Conservation (phyloP, 2,797 vertebrate species). For the Halcyon leucocephala region DNA sequence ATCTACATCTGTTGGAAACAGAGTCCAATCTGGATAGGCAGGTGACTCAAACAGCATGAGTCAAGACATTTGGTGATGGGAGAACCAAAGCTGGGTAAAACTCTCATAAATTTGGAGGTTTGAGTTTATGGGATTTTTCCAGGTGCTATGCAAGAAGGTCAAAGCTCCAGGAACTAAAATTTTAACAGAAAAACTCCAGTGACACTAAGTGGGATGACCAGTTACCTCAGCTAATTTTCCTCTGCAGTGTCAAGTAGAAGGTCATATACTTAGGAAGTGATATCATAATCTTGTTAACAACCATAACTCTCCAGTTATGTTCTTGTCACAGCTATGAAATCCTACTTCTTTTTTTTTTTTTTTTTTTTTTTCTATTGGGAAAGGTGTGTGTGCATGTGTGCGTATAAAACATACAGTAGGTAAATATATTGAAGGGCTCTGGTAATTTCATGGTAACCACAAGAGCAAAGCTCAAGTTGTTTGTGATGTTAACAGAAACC, state of each 20-base stretch:
- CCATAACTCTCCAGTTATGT: background rate
- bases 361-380: background rate
- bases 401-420: slow-evolving; percentile 37
- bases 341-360: background rate
- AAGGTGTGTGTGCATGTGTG: background rate
- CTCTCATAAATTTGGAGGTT: background rate
- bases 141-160: background rate
- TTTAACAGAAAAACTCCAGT: background rate
- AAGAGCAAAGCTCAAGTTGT: slow-evolving; percentile 73
- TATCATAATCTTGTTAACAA: background rate
- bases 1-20: background rate
- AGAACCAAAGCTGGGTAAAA: background rate
- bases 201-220: background rate
- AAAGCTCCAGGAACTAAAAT: background rate
- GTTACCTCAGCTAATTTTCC: background rate
- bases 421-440: slow-evolving; percentile 69
- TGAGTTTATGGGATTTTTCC: background rate
- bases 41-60: background rate
- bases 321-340: slow-evolving; percentile 41
- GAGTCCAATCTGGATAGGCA: background rate
- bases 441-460: slow-evolving; percentile 73
- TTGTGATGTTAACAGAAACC: slow-evolving; percentile 78
- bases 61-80: background rate
- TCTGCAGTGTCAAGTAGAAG: background rate
- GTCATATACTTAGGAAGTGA: background rate